Conservation (phyloP, 2,888 invertebrate genomes). For the Eilema sororculum region DNA sequence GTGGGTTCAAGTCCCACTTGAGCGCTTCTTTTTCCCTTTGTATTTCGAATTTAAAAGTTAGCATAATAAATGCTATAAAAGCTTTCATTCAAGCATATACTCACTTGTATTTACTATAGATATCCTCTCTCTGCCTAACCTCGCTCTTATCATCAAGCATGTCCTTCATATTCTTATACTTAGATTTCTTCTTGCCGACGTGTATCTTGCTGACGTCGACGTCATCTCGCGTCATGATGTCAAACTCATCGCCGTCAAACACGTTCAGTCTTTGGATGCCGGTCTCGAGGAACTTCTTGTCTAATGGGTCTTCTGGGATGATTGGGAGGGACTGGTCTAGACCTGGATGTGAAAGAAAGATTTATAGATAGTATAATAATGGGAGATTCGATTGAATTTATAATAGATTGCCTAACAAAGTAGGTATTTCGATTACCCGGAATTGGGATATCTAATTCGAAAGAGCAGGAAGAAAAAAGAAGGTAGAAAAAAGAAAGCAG, state of each 20-base stretch:
- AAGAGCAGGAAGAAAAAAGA: too few relatives aligned
- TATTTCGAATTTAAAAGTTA: too few relatives aligned
- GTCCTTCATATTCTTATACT: slow-evolving; percentile 86
- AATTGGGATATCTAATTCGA: too few relatives aligned
- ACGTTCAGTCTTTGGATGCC: slow-evolving; percentile 89
- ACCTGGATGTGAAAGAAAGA: slow-evolving; percentile 52
- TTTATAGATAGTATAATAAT: background rate
- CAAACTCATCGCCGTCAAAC: slow-evolving; percentile 92
- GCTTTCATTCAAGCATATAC: too few relatives aligned
- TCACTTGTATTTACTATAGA: slow-evolving; percentile 87
- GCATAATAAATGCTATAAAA: too few relatives aligned
- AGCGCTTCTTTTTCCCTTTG: too few relatives aligned
- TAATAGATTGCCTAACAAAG: too few relatives aligned
- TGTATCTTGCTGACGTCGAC: slow-evolving; percentile 81
- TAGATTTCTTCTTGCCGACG: slow-evolving; percentile 88
- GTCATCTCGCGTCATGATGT: slow-evolving; percentile 89
- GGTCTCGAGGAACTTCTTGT: slow-evolving; percentile 83
- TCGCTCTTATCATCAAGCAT: slow-evolving; percentile 91
- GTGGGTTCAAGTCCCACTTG: too few relatives aligned
- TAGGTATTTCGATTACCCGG: too few relatives aligned
- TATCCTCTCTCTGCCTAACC: slow-evolving; percentile 81
- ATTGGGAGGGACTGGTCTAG: slow-evolving; percentile 86
- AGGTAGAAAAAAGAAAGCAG: background rate
- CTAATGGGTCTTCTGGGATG: slow-evolving; percentile 89
- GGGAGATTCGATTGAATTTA: too few relatives aligned